These are phyloP conservation scores for Squalus acanthias DNA, from an alignment of 2,797 vertebrate species.

Conservation along the genomic window DNA sequence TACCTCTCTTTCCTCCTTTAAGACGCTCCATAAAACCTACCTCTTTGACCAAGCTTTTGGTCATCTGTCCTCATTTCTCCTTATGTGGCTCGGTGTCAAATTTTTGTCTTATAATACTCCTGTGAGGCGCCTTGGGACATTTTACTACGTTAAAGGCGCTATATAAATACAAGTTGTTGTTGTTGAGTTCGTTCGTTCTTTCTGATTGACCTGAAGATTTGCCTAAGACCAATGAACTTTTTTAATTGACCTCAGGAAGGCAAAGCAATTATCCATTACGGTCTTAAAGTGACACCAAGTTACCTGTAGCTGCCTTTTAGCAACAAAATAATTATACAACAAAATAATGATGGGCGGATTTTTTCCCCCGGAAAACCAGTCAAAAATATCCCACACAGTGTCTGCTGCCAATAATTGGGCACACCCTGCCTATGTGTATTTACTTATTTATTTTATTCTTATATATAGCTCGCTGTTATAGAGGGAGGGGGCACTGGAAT, in stretches of 20 bases:
- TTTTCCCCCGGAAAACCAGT: not conserved
- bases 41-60: no score
- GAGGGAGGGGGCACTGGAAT: not conserved
- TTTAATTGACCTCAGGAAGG: not conserved
- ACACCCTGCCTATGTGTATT: not conserved
- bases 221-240: not conserved
- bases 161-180: no score
- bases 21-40: no score
- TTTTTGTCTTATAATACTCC: no score
- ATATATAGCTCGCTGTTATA: not conserved
- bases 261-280: not conserved
- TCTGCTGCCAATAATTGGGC: not conserved
- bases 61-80: no score
- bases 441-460: not conserved
- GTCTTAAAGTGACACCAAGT: not conserved
- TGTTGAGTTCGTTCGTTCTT: not conserved
- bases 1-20: no score
- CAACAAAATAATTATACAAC: not conserved
- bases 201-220: not conserved
- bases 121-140: no score
- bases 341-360: not conserved
- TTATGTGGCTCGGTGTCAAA: no score
- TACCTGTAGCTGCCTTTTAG: not conserved
- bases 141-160: no score
- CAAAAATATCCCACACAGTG: not conserved